phyloP scores from a whole-genome alignment of 53 echinoderm and acorn worm species.

The Apostichopus leukothele region DNA sequence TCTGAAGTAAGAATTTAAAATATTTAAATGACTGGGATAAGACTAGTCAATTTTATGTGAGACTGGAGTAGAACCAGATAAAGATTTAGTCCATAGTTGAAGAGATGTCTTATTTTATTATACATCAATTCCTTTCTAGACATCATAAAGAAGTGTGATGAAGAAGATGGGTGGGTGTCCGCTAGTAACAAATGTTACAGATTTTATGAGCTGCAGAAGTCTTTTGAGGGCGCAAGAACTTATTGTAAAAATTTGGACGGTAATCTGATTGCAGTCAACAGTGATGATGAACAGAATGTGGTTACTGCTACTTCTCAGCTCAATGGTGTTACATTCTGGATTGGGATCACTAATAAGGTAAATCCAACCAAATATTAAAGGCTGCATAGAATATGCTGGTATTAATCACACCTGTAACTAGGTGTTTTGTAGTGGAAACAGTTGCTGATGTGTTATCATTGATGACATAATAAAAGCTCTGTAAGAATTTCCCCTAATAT shows the following conservation, averaged over 20 bases:
- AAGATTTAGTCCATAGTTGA: neutral
- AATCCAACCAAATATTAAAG: neutral
- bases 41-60: too few relatives aligned
- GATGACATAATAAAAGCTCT: too few relatives aligned
- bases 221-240: constrained; percentile 46
- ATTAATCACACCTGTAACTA: neutral
- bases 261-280: constrained; percentile 41
- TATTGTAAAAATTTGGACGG: constrained; percentile 50
- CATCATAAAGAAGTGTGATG: constrained; percentile 65
- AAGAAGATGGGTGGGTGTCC: constrained; percentile 57
- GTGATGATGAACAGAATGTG: constrained; percentile 55
- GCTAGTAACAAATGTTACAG: constrained; percentile 62
- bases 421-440: too few relatives aligned
- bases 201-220: constrained; percentile 33
- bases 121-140: constrained; percentile 42
- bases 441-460: neutral
- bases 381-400: neutral
- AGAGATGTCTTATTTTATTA: neutral
- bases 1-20: too few relatives aligned
- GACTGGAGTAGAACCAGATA: neutral
- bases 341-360: constrained; percentile 77
- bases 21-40: too few relatives aligned
- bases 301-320: constrained; percentile 34
- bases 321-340: constrained; percentile 50
- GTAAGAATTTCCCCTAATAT: too few relatives aligned